These are phyloP conservation scores for Pachyrhynchus sulphureomaculatus DNA, from an alignment of 1,140 invertebrate genomes.

Conservation along the genomic window DNA sequence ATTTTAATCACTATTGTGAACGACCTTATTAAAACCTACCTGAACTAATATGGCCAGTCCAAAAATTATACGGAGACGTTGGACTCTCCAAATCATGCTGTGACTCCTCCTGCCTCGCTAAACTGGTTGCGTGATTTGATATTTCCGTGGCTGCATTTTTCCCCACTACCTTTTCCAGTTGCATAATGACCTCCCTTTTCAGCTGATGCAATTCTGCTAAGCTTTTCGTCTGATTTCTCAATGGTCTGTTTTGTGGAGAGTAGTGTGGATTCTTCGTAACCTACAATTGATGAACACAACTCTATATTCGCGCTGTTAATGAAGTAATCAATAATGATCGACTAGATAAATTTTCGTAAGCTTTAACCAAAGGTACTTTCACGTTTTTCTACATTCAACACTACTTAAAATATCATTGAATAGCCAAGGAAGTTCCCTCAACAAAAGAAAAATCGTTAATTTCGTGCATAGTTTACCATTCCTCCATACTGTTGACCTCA, in stretches of 20 bases:
- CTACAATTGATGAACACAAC: slow-evolving; percentile 3
- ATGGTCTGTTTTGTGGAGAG: slow-evolving; percentile 26
- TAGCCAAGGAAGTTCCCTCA: too few relatives aligned
- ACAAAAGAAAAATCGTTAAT: too few relatives aligned
- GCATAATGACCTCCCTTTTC: slow-evolving; percentile 66
- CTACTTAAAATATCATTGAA: too few relatives aligned
- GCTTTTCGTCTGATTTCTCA: slow-evolving; percentile 51
- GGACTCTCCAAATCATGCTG: slow-evolving; percentile 54
- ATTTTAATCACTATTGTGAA: too few relatives aligned
- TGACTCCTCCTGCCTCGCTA: slow-evolving; percentile 52
- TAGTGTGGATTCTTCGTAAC: slow-evolving; percentile 37
- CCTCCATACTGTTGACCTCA: too few relatives aligned
- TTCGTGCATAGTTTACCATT: too few relatives aligned
- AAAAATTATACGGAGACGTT: slow-evolving; percentile 49
- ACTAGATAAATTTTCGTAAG: too few relatives aligned
- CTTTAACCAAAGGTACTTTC: too few relatives aligned
- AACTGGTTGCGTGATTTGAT: slow-evolving; percentile 46
- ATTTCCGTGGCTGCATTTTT: slow-evolving; percentile 56
- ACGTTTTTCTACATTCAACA: too few relatives aligned
- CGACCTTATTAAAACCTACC: too few relatives aligned
- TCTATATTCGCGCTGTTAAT: not conserved
- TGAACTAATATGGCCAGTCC: slow-evolving; percentile 47
- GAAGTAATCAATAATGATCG: too few relatives aligned
- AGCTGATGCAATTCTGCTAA: slow-evolving; percentile 64
- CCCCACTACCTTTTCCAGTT: slow-evolving; percentile 65